A percentile compares a stretch with the other conserved stretches of the same genome.
These are phyloP conservation scores for Bufo bufo DNA, from an alignment of 2,113 vertebrate genomes.

Conservation along the genomic window DNA sequence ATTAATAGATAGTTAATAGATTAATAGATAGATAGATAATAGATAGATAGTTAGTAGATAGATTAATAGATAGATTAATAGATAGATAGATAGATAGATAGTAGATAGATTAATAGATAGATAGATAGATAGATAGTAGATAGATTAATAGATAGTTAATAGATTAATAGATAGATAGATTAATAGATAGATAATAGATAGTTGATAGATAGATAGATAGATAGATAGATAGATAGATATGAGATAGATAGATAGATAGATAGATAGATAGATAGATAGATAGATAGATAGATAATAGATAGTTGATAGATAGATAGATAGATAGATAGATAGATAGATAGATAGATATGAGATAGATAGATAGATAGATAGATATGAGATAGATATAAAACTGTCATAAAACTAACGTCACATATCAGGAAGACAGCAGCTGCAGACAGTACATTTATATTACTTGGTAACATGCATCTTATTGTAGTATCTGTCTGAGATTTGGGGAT, in stretches of 20 bases:
- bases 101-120: too few relatives aligned
- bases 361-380: not conserved
- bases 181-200: conserved; percentile 12
- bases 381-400: not conserved
- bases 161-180: conserved; percentile 1
- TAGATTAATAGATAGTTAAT: conserved; percentile 2
- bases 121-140: too few relatives aligned
- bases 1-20: too few relatives aligned
- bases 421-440: not conserved
- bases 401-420: not conserved
- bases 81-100: too few relatives aligned
- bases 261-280: too few relatives aligned
- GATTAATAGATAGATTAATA: not conserved
- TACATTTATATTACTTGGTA: not conserved
- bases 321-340: conserved; percentile 33
- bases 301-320: not conserved
- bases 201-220: too few relatives aligned
- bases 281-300: not conserved
- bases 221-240: too few relatives aligned
- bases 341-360: not conserved
- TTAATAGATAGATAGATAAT: conserved; percentile 32
- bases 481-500: not conserved
- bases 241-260: too few relatives aligned
- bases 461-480: conserved; percentile 52
- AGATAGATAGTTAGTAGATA: not conserved